Conservation (phyloP, 2,888 invertebrate species). For the Leistus spinibarbis region DNA sequence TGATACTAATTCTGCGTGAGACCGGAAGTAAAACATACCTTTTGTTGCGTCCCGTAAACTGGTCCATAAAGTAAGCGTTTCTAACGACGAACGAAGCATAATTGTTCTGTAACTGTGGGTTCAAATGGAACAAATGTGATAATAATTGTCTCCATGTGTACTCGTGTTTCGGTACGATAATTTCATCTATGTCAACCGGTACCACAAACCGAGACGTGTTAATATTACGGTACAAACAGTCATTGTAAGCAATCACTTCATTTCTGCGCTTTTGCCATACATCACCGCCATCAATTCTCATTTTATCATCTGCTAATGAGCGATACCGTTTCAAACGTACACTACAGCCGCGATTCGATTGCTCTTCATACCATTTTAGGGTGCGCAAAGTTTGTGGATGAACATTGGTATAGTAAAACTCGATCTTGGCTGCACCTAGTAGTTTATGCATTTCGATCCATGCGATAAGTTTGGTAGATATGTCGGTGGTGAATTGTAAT, state of each 20-base stretch:
- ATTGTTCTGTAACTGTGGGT: slow-evolving; percentile 44
- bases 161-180: slow-evolving; percentile 69
- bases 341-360: neutral
- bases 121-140: slow-evolving; percentile 54
- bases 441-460: slow-evolving; percentile 74
- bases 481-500: slow-evolving; percentile 67
- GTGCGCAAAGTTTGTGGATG: slow-evolving; percentile 62
- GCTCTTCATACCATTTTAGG: slow-evolving; percentile 62
- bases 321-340: slow-evolving; percentile 6
- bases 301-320: slow-evolving; percentile 26
- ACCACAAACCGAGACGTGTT: slow-evolving; percentile 67
- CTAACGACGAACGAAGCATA: slow-evolving; percentile 66
- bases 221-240: slow-evolving; percentile 76
- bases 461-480: slow-evolving; percentile 67
- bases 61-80: slow-evolving; percentile 64
- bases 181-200: slow-evolving; percentile 76
- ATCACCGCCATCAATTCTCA: slow-evolving; percentile 46
- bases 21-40: no score
- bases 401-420: slow-evolving; percentile 69
- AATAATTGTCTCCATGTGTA: slow-evolving; percentile 66
- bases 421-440: slow-evolving; percentile 70
- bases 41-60: slow-evolving; percentile 30
- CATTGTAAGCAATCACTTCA: slow-evolving; percentile 78
- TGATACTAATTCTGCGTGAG: no score
- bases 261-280: slow-evolving; percentile 73